Base-by-base conservation (phyloP, 2,888 invertebrate genomes). In the Glyphotaelius pellucidus region DNA sequence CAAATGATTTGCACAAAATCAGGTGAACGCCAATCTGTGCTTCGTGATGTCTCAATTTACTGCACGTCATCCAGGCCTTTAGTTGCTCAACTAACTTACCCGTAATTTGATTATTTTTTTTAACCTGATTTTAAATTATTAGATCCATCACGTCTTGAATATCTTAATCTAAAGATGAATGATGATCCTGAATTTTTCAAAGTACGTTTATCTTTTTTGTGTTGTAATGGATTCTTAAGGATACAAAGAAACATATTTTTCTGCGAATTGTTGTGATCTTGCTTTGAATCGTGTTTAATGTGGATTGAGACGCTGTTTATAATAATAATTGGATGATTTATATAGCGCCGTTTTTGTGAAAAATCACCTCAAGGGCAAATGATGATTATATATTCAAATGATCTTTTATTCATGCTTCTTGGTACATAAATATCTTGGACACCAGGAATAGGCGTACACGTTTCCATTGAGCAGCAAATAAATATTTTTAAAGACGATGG, bases 1-100 rank as follows among this genome's bases (percentile, higher is more conserved):
- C 67, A 38, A 42, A 86, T 86, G 86, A 86, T 86, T 86, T 86
- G 86, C 86, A 86, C 42, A 86, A 86, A 86, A 86, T 47, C 15
- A 42, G 86, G 42, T 42, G 86, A 86, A 86, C 42, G 86, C 83
- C 67, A 67, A 67, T 67, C 67, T 67, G 25, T n/a, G 67, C 67
- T 67, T 67, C 67, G 67, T 67, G 67, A 67, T 67, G 67, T 67
- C 67, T 67, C 67, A 67, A 67, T 67, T 67, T 67, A n/a, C 25
- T 67, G 67, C 67, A 2, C 67, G 67, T 67, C 67, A 67, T 67
- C 25, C 67, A 9, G 9, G 67, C 2, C 47, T 25, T n/a, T 67
- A 67, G 67, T 7, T 67, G 25, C 67, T 67, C n/a, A n/a, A n/a
- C 7, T 67, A 67, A 67, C 67, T 67, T 67, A 67, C 67, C 67